These are phyloP conservation scores for Caenorhabditis afra DNA, from an alignment of 2,888 invertebrate species.

Conservation along the genomic window DNA sequence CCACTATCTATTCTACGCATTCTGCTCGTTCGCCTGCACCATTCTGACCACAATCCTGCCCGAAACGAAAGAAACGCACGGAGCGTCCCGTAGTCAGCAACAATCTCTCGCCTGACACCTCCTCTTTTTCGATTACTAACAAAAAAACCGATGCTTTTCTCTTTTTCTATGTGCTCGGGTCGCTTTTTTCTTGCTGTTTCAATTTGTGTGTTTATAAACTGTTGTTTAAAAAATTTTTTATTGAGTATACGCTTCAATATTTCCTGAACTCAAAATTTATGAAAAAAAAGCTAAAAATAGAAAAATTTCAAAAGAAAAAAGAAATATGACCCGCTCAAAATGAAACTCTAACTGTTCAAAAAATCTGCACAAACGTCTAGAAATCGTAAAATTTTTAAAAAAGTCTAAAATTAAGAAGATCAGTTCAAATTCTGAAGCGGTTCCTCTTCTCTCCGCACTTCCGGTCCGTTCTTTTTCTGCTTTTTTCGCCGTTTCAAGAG, in stretches of 20 bases:
- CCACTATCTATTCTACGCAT: conserved; percentile 54
- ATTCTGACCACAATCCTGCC: conserved; percentile 61
- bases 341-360: too few species aligned
- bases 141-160: neutral
- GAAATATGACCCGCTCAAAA: conserved; percentile 4
- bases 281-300: too few species aligned
- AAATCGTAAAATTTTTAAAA: conserved; percentile 13
- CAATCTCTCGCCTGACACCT: conserved; percentile 58
- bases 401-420: neutral
- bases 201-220: neutral
- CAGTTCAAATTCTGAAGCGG: conserved; percentile 42
- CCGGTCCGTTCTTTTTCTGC: conserved; percentile 10
- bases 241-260: too few species aligned
- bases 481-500: conserved; percentile 48
- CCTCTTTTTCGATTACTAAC: too few species aligned
- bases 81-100: conserved; percentile 44
- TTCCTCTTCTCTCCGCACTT: conserved; percentile 41
- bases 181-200: conserved; percentile 8
- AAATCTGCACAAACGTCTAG: too few species aligned
- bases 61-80: conserved; percentile 56
- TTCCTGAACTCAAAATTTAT: too few species aligned
- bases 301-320: conserved; percentile 8
- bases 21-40: conserved; percentile 54
- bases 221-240: conserved; percentile 9
- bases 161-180: neutral